Evolutionary conservation across 2,113 vertebrate genomes (phyloP), one percentile per base, ranked within the genome.

Genomic region (Sylvilagus bachmani): DNA sequence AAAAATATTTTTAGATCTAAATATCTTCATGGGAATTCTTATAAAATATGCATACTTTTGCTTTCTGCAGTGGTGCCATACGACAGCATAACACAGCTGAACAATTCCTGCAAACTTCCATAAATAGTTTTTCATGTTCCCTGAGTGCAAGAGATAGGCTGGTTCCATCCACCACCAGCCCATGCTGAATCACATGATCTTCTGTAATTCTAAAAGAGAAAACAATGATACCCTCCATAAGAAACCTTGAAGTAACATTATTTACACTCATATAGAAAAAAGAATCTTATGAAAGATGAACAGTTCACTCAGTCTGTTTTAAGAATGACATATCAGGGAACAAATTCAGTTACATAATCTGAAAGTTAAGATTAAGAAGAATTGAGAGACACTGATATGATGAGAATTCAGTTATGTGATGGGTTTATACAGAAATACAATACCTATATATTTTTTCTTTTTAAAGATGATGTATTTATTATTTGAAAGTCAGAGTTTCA

Each of bases 51-150:
- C 97, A 94, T 98, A 99, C 99, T 99, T 99, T 99, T 75, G 99
- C 99, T 98, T 99, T 99, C 98, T 99, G 99, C 91, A 99, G 98
- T 0, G 99, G 99, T 44, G 99, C 99, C 99, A 99, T 99, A 93
- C 99, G 99, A 98, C 99, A 99, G 97, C 99, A 99, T 70, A 99
- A 97, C 69, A 99, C 99, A 6, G 99, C 99, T 1, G 99, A 99
- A 91, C 99, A 99, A 98, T 98, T 99, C 98, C 98, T 99, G 97
- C 99, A 99, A 91, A 99, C 99, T 89, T 99, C 99, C 99, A 99
- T 99, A 96, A 99, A 99, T 77, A 99, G 98, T 94, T 99, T 99
- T 98, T 99, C 99, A 38, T 99, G 99, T 86, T 99, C 99, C 97
- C 99, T 99, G 96, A 99, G 98, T 67, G 99, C 99, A 97, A 99